Base-by-base conservation (phyloP, 2,797 vertebrate species). In the Bryconaethiops microstoma region DNA sequence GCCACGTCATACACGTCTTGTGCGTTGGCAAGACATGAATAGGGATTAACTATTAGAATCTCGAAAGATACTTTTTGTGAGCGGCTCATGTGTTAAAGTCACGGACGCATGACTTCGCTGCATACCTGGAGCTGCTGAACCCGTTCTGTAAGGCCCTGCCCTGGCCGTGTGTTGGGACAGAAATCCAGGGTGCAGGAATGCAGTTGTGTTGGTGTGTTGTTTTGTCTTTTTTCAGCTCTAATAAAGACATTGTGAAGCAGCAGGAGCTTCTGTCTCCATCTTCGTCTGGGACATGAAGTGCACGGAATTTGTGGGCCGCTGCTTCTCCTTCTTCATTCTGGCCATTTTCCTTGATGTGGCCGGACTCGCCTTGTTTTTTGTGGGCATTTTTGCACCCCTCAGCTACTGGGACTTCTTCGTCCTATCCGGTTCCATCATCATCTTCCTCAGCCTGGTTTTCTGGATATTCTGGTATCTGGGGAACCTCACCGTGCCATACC, bases 391-490 rank as follows among this genome's bases (percentile, higher is more conserved):
- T 0, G 94, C 93, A 0, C 85, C 91, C 0, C 5, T 97, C 10
- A 89, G 83, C 4, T 97, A 82, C 87, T 98, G 96, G 95, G 97
- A 98, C 87, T 97, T 98, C 79, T 96, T 98, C 0, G 86, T 99
- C 74, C 91, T 96, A n/a, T 84, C 86, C 0, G 97, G 97, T 0
- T 89, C 96, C 0, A 59, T 98, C 85, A 81, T 96, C 42, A 89
- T 98, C 1, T 96, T 95, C 77, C 60, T 95, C 80, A 98, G 97
- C 83, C 88, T 97, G 1, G 0, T 97, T 8, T 92, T 95, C 83
- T 99, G 97, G 98, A 83, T 93, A 1, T 90, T 94, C 81, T 99
- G 98, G 97, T 98, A 98, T 88, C 29, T 93, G 19, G 87, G 96
- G 79, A 95, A 93, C 84, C 88, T 98, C 0, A 92, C 90, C 0